Percentiles rank a stretch among this genome's conserved stretches.
Conservation (phyloP, 1,140 invertebrate genomes). For the Nixonia krombeini region DNA sequence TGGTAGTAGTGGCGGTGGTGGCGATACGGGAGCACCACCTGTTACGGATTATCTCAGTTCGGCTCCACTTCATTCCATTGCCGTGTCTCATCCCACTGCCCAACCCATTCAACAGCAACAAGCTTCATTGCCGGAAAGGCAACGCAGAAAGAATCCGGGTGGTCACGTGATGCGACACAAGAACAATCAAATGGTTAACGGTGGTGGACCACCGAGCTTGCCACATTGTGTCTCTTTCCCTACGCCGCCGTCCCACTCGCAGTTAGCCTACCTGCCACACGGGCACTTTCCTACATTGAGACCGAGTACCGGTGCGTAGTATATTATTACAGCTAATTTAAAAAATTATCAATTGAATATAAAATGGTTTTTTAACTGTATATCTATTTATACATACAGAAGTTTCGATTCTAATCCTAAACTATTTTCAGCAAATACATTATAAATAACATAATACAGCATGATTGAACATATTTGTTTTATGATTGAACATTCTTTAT, state of each 20-base stretch:
- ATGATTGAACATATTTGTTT: too few species aligned
- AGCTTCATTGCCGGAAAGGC: constrained; percentile 51
- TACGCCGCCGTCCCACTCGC: constrained; percentile 61
- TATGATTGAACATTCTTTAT: too few species aligned
- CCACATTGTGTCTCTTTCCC: constrained; percentile 60
- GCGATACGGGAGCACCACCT: constrained; percentile 19
- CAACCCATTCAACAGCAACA: constrained; percentile 53
- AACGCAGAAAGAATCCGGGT: constrained; percentile 57
- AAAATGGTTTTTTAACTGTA: too few species aligned
- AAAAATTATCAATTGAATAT: too few species aligned
- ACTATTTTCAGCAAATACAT: too few species aligned
- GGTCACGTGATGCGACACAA: constrained; percentile 64
- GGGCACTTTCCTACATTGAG: constrained; percentile 66
- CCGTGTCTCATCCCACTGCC: constrained; percentile 45
- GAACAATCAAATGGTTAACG: constrained; percentile 63
- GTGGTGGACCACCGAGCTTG: constrained; percentile 54
- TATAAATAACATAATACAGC: too few species aligned
- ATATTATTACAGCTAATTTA: too few species aligned
- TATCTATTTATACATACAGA: too few species aligned
- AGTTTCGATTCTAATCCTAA: too few species aligned
- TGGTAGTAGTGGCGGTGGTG: constrained; percentile 28
- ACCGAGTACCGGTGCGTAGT: constrained; percentile 55
- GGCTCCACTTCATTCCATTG: constrained; percentile 64
- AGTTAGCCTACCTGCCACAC: constrained; percentile 65
- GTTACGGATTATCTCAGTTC: constrained; percentile 59